Conservation (phyloP, 2,113 vertebrate species). For the Thomomys bottae region DNA sequence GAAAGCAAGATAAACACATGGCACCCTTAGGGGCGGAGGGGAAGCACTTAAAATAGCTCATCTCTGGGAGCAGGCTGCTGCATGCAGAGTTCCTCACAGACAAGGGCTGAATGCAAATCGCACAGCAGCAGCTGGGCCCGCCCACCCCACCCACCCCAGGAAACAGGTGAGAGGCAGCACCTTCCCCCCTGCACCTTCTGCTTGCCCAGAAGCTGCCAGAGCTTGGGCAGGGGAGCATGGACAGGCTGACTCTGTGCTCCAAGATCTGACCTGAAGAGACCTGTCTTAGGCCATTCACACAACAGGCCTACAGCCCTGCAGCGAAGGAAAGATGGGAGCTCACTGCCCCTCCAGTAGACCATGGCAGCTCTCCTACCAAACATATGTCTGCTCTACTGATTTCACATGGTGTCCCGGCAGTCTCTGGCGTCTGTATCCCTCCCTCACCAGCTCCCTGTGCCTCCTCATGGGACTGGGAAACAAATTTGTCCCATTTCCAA, state of each 20-base stretch:
- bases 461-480: background rate
- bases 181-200: background rate
- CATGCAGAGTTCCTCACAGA: constrained; percentile 52
- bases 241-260: background rate
- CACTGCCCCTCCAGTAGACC: background rate
- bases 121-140: constrained; percentile 54
- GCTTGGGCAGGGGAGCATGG: background rate
- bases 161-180: constrained; percentile 57
- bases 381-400: background rate
- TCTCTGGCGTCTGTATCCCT: background rate
- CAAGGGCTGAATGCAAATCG: constrained; percentile 67
- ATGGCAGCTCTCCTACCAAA: background rate
- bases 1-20: constrained; percentile 83
- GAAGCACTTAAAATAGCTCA: constrained; percentile 81
- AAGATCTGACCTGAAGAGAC: background rate
- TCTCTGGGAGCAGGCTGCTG: constrained; percentile 73
- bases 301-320: background rate
- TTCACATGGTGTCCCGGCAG: background rate
- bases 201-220: too few relatives aligned
- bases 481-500: background rate
- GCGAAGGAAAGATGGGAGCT: background rate
- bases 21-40: constrained; percentile 80
- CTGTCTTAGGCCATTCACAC: background rate
- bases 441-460: background rate
- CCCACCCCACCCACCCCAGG: background rate